Conservation (phyloP, 2,888 invertebrate genomes). For the Zygaena filipendulae region DNA sequence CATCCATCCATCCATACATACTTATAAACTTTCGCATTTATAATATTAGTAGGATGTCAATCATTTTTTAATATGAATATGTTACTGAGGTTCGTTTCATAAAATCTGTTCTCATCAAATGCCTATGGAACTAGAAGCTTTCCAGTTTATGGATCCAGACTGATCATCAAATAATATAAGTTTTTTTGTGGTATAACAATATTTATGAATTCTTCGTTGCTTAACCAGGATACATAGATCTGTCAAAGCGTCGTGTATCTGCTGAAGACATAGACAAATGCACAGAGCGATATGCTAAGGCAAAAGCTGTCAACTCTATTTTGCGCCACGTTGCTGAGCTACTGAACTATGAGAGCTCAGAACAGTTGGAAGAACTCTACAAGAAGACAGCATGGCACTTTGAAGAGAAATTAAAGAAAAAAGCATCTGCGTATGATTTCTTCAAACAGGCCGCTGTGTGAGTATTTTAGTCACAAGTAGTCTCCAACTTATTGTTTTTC, state of each 20-base stretch:
- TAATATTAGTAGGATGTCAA: too few relatives aligned
- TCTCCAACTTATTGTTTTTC: too few relatives aligned
- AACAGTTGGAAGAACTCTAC: slow-evolving; percentile 94
- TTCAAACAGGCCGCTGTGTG: slow-evolving; percentile 98
- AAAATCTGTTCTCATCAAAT: too few relatives aligned
- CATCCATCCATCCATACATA: too few relatives aligned
- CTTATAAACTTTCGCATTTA: too few relatives aligned
- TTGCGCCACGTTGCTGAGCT: slow-evolving; percentile 97
- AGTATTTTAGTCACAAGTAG: slow-evolving; percentile 48
- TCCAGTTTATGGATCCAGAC: too few relatives aligned
- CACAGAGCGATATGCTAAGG: slow-evolving; percentile 98
- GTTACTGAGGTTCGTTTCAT: too few relatives aligned
- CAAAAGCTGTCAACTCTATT: slow-evolving; percentile 98
- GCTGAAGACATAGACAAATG: slow-evolving; percentile 98
- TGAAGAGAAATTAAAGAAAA: slow-evolving; percentile 95
- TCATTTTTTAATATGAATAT: too few relatives aligned
- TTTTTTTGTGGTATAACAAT: too few relatives aligned
- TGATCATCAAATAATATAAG: too few relatives aligned
- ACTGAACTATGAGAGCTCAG: slow-evolving; percentile 89
- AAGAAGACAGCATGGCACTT: slow-evolving; percentile 98
- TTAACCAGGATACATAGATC: slow-evolving; percentile 97
- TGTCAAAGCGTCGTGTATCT: slow-evolving; percentile 98
- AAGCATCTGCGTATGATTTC: slow-evolving; percentile 96
- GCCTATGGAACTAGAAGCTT: too few relatives aligned
- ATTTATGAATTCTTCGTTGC: too few relatives aligned